Evolutionary conservation across 2,888 invertebrate genomes (phyloP).

Genomic region (Mellilla xanthometata): DNA sequence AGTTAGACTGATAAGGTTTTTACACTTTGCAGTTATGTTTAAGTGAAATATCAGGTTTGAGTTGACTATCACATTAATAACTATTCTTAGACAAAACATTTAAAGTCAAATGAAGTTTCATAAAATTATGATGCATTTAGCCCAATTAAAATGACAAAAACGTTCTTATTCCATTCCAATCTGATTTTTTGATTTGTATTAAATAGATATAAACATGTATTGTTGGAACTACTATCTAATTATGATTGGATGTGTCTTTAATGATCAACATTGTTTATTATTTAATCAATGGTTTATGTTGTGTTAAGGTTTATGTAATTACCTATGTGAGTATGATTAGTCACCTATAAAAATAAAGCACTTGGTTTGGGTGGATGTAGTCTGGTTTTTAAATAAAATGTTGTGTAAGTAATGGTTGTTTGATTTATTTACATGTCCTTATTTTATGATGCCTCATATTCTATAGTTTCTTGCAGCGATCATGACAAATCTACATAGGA

Average conservation of each 20-base stretch:
- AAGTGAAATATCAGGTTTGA: slow-evolving; percentile 27
- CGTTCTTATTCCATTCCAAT: slow-evolving; percentile 21
- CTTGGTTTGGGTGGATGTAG: slow-evolving; percentile 80
- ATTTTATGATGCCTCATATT: no score
- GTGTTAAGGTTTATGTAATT: slow-evolving; percentile 38
- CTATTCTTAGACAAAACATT: no score
- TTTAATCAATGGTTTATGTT: slow-evolving; percentile 11
- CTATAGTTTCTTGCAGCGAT: no score
- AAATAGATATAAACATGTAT: neutral
- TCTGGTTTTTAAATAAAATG: slow-evolving; percentile 71
- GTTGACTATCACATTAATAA: no score
- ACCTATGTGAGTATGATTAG: neutral
- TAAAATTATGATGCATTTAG: neutral
- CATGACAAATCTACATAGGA: no score
- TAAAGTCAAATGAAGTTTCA: neutral
- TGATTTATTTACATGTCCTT: slow-evolving; percentile 22
- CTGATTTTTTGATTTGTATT: neutral
- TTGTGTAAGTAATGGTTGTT: slow-evolving; percentile 41
- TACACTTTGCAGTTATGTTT: slow-evolving; percentile 2
- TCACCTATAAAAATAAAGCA: slow-evolving; percentile 46
- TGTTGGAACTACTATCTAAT: slow-evolving; percentile 1
- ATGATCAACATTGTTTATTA: slow-evolving; percentile 1
- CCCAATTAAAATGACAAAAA: slow-evolving; percentile 1
- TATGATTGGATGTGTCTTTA: neutral
- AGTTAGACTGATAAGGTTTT: slow-evolving; percentile 49